Evolutionary conservation across 2,888 invertebrate species (phyloP).

Genomic region (Lysandra coridon): DNA sequence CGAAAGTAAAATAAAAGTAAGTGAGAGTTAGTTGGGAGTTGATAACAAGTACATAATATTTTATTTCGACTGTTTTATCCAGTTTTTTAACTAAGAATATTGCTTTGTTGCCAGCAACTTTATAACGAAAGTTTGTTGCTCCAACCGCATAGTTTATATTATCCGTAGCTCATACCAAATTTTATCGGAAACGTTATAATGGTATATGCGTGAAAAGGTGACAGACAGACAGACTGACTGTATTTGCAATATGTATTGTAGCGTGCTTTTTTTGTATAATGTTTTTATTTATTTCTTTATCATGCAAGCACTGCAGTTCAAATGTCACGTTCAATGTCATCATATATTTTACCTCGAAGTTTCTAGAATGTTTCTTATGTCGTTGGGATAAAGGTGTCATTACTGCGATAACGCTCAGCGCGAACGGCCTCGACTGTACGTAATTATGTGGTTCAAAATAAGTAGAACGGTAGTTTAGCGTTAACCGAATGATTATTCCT

Average conservation of each 20-base stretch:
- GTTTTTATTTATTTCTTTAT: neutral
- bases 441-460: conserved; percentile 17
- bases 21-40: conserved; percentile 22
- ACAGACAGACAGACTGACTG: too few species aligned
- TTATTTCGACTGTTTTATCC: neutral
- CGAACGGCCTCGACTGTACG: neutral
- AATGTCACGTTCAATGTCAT: neutral
- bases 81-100: too few species aligned
- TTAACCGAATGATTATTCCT: conserved; percentile 1
- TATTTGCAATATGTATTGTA: neutral
- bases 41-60: neutral
- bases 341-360: neutral
- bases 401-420: neutral
- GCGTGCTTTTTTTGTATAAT: neutral
- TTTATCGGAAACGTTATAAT: too few species aligned
- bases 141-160: too few species aligned
- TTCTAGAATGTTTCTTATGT: neutral
- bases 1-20: conserved; percentile 25
- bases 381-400: neutral
- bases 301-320: neutral
- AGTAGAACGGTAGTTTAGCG: conserved; percentile 6
- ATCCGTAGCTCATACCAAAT: too few species aligned
- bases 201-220: too few species aligned
- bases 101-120: too few species aligned
- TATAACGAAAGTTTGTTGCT: too few species aligned